Conservation (phyloP, 2,797 vertebrate species). For the Salarias fasciatus region DNA sequence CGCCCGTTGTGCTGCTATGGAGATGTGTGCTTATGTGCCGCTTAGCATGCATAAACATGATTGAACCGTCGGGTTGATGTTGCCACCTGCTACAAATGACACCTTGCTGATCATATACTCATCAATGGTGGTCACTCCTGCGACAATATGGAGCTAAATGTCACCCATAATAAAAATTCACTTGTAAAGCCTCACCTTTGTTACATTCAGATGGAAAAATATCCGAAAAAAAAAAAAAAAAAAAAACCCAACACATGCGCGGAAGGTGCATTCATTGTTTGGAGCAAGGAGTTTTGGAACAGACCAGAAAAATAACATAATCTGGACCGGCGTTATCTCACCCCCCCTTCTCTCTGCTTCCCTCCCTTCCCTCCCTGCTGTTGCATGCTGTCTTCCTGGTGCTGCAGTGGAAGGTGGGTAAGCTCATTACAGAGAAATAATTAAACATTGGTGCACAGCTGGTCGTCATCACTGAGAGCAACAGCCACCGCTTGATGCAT, state of each 20-base stretch:
- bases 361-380: conserved; percentile 53
- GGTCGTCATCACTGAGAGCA: conserved; percentile 83
- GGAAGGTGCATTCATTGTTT: conserved; percentile 13
- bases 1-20: conserved; percentile 64
- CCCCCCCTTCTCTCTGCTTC: conserved; percentile 25
- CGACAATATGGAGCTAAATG: conserved; percentile 57
- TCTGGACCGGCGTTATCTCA: conserved; percentile 48
- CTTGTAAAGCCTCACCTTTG: conserved; percentile 13
- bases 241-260: neutral
- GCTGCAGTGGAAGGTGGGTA: conserved; percentile 82
- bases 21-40: conserved; percentile 68
- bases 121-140: conserved; percentile 28
- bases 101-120: conserved; percentile 42
- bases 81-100: conserved; percentile 59
- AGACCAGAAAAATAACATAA: conserved; percentile 44
- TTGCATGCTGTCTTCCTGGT: conserved; percentile 67
- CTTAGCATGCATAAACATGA: conserved; percentile 72
- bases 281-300: conserved; percentile 32
- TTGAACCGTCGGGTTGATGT: conserved; percentile 36
- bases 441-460: conserved; percentile 87
- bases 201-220: conserved; percentile 1
- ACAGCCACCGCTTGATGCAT: conserved; percentile 84
- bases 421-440: conserved; percentile 88
- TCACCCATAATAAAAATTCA: conserved; percentile 24
- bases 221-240: conserved; percentile 5